Conservation (phyloP, 2,888 invertebrate genomes). For the Malthinus seriepunctatus region DNA sequence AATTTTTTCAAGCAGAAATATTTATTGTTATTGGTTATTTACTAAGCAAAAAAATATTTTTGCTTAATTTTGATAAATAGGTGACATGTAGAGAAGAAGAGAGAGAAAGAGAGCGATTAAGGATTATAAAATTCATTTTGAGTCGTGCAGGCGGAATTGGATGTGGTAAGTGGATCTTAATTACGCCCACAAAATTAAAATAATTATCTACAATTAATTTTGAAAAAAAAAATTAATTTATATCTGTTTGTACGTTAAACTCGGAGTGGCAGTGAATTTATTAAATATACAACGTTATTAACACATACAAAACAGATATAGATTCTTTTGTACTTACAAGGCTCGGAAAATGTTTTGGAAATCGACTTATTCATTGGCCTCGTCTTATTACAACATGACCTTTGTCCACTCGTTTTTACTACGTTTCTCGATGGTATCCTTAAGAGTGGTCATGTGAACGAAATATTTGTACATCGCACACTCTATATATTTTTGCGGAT, state of each 20-base stretch:
- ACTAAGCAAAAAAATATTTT: not conserved
- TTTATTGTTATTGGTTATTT: not conserved
- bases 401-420: no score
- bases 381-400: no score
- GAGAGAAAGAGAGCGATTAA: not conserved
- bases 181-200: constrained; percentile 11
- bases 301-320: constrained; percentile 43
- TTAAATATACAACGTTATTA: constrained; percentile 48
- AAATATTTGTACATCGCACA: no score
- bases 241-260: constrained; percentile 45
- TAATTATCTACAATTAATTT: constrained; percentile 4
- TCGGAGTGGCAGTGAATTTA: constrained; percentile 52
- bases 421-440: no score
- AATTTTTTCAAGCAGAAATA: not conserved
- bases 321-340: constrained; percentile 3
- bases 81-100: not conserved
- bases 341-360: no score
- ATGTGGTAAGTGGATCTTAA: constrained; percentile 23
- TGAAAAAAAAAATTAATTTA: constrained; percentile 24
- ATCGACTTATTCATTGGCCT: no score
- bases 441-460: no score
- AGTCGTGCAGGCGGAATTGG: constrained; percentile 2
- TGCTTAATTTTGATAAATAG: not conserved
- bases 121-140: not conserved
- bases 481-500: no score